Conservation (phyloP, 2,797 vertebrate genomes). For the Ctenosaura bakeri region DNA sequence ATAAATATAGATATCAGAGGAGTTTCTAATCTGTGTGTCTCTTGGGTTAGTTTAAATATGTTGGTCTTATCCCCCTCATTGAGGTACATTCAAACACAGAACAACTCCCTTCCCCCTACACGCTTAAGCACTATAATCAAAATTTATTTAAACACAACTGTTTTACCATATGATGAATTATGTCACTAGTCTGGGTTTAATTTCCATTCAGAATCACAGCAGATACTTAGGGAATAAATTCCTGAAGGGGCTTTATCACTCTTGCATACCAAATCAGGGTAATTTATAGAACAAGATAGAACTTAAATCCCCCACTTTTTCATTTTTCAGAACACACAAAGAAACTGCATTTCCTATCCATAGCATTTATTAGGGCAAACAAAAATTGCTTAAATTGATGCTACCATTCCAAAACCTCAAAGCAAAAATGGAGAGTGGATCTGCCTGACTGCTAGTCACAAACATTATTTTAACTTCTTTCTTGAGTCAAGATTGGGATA, state of each 20-base stretch:
- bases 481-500: slow-evolving; percentile 72
- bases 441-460: slow-evolving; percentile 36
- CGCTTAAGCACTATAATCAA: background rate
- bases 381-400: slow-evolving; percentile 61
- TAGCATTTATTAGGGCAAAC: slow-evolving; percentile 46
- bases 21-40: background rate
- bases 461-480: slow-evolving; percentile 49
- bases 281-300: slow-evolving; percentile 23
- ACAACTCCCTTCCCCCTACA: too few relatives aligned
- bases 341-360: slow-evolving; percentile 22
- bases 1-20: background rate
- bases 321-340: slow-evolving; percentile 20
- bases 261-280: slow-evolving; percentile 39
- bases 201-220: background rate
- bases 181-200: background rate
- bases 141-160: background rate
- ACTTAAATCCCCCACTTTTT: slow-evolving; percentile 37
- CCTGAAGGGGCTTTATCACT: slow-evolving; percentile 30
- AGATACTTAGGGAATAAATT: rapidly evolving
- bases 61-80: background rate
- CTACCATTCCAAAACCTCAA: slow-evolving; percentile 54
- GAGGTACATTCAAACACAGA: background rate
- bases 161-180: background rate
- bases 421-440: slow-evolving; percentile 58
- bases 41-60: background rate